phyloP scores from a whole-genome alignment of 2,888 invertebrate species.

The Sphinx pinastri region DNA sequence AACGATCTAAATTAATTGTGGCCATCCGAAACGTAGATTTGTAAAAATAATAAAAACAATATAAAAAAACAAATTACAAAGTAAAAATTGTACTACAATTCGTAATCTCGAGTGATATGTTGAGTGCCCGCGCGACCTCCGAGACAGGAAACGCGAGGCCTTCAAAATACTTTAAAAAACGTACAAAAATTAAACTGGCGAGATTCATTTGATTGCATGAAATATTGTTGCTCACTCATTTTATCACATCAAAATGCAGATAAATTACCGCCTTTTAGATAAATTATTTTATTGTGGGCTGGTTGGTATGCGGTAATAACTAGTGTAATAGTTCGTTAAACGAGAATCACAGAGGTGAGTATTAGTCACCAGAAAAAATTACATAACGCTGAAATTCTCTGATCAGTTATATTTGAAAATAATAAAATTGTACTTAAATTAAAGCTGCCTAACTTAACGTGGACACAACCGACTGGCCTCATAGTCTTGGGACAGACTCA shows the following conservation, averaged over 20 bases:
- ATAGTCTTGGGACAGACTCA: neutral
- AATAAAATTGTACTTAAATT: constrained; percentile 19
- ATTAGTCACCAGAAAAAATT: no score
- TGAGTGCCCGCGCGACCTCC: neutral
- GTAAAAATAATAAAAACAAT: constrained; percentile 3
- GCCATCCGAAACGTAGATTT: neutral
- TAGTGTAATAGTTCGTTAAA: no score
- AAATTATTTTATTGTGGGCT: no score
- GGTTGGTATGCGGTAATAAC: no score
- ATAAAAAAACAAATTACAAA: constrained; percentile 15
- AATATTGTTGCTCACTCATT: neutral
- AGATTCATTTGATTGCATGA: neutral
- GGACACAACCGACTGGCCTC: constrained; percentile 14
- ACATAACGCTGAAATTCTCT: no score
- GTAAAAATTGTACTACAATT: constrained; percentile 21
- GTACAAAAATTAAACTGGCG: neutral
- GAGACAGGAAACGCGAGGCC: neutral
- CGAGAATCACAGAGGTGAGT: no score
- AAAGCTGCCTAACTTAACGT: neutral
- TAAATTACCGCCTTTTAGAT: no score
- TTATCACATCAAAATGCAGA: neutral
- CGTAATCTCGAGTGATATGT: constrained; percentile 19
- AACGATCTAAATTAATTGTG: neutral
- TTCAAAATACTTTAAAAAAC: constrained; percentile 2
- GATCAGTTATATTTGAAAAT: no score